Evolutionary conservation across 2,888 invertebrate species (phyloP).

Genomic region (Pristionchus exspectatus): DNA sequence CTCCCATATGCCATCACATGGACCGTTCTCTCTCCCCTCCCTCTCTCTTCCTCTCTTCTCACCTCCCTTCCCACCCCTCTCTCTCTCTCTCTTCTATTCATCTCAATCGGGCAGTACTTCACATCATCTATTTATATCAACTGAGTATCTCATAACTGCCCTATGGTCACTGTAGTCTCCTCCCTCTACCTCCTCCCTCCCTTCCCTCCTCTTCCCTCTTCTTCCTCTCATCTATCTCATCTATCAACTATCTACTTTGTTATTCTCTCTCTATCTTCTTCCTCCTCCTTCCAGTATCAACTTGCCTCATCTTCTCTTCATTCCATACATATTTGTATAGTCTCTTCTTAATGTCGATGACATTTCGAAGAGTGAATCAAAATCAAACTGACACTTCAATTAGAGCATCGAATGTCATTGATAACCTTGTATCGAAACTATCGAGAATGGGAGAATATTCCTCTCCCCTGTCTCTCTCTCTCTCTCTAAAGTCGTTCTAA

Average conservation of each 20-base stretch:
- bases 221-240: slow-evolving; percentile 19
- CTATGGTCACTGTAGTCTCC: slow-evolving; percentile 7
- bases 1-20: slow-evolving; percentile 16
- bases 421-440: not conserved
- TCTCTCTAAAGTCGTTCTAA: not conserved
- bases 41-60: not conserved
- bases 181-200: slow-evolving; percentile 19
- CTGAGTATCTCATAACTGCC: not conserved
- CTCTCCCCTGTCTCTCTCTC: not conserved
- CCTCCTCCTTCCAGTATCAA: slow-evolving; percentile 27
- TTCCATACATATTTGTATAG: slow-evolving; percentile 1
- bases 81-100: not conserved
- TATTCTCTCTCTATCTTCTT: slow-evolving; percentile 26
- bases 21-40: slow-evolving; percentile 11
- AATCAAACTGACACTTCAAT: not conserved
- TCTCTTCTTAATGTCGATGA: not conserved
- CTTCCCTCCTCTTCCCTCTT: not conserved
- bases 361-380: not conserved
- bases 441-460: not conserved
- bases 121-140: not conserved
- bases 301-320: not conserved
- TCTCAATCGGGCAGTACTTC: not conserved
- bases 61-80: not conserved
- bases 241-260: slow-evolving; percentile 31
- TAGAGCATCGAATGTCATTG: not conserved